These are phyloP conservation scores for Leucophora obtusa DNA, from an alignment of 2,888 invertebrate species.

Conservation along the genomic window DNA sequence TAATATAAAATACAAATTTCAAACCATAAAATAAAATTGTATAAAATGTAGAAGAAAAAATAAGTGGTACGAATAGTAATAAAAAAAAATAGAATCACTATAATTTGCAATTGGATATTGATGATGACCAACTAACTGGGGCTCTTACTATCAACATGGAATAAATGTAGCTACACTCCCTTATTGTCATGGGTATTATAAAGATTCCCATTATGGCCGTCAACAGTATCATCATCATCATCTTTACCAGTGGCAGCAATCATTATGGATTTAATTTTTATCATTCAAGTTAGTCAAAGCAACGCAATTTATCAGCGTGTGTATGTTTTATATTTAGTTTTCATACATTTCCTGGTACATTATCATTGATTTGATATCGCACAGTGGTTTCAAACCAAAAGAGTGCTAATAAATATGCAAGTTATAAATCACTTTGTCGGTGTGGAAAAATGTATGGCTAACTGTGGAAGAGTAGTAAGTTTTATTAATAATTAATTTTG, in stretches of 20 bases:
- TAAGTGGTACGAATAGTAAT: conserved; percentile 21
- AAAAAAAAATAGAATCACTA: conserved; percentile 40
- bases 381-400: no score
- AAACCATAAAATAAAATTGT: conserved; percentile 34
- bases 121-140: conserved; percentile 55
- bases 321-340: conserved; percentile 7
- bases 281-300: conserved; percentile 25
- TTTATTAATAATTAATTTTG: no score
- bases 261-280: conserved; percentile 57
- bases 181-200: conserved; percentile 25
- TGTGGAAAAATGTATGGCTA: no score
- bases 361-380: conserved; percentile 62
- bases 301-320: conserved; percentile 1
- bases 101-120: conserved; percentile 61
- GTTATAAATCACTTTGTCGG: no score
- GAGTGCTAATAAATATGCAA: no score
- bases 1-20: conserved; percentile 1
- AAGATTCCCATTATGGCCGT: neutral
- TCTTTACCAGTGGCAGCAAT: conserved; percentile 40
- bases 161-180: neutral
- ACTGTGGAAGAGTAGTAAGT: no score
- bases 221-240: neutral
- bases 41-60: neutral
- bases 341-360: conserved; percentile 47
- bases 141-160: conserved; percentile 15